Evolutionary conservation across 2,113 vertebrate genomes (phyloP), one percentile per base, ranked within the genome.

Genomic region (Saccopteryx bilineata): DNA sequence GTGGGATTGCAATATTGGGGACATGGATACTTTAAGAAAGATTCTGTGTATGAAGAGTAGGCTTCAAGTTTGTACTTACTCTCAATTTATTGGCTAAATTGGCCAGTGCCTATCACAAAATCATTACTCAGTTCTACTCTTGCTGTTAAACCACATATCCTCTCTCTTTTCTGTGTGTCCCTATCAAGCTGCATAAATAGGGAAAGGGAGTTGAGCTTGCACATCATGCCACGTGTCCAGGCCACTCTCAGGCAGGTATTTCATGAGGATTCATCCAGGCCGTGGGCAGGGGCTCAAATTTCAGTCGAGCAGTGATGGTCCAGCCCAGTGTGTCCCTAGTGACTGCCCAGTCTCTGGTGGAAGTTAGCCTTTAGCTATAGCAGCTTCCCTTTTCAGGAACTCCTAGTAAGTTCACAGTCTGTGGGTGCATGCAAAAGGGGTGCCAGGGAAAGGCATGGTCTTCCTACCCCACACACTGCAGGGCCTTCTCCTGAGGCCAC

Each of bases 1-100:
- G 24, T 78, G 24, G 76, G 33, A 33, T 18, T 68, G 21, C 9
- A 71, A 13, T 68, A 61, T 28, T 68, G 83, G 68, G 85, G 24
- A 75, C 86, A 82, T 5, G 23, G 54, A 94, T 89, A 61, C 24
- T 66, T 94, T 74, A 60, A 31, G 80, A 63, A 96, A 66, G 75
- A 87, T 21, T 48, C 33, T 74, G 50, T 79, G 31, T 86, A 39
- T 69, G 82, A 89, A 84, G 2, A 28, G 72, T 10, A 54, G 75
- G 33, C 33, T 92, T 75, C 68, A 15, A 50, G 69, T 71, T 71
- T 68, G 76, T 68, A 17, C 28, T 76, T 90, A 5, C 52, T 96
- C 33, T 86, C 84, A 24, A 13, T 28, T 54, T 60, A 33, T 69
- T 31, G 58, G 78, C 28, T 28, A 76, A 58, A 81, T 23, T 12